A percentile compares a stretch with the other conserved stretches of the same genome.
Conservation (phyloP, 2,113 vertebrate species). For the Hystrix cristata region DNA sequence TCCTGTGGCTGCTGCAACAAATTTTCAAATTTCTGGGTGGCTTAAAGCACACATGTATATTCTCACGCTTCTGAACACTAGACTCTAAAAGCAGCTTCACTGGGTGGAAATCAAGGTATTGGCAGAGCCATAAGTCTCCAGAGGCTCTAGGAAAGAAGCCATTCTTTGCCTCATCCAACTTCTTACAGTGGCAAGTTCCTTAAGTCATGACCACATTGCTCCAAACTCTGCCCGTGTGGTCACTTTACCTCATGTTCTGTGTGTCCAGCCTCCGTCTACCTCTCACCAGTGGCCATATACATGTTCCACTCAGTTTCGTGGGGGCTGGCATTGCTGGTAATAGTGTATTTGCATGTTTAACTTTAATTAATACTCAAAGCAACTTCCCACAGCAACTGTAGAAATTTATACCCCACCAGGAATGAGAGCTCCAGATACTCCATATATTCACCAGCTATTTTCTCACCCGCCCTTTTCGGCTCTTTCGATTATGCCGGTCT, state of each 20-base stretch:
- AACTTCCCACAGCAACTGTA: background rate
- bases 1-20: background rate
- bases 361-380: background rate
- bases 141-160: background rate
- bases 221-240: background rate
- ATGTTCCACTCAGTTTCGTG: background rate
- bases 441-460: background rate
- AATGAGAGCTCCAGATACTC: background rate
- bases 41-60: background rate
- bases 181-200: background rate
- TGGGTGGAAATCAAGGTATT: background rate
- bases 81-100: background rate
- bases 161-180: background rate
- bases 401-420: background rate
- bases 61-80: background rate
- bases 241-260: background rate
- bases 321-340: background rate
- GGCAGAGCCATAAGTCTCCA: background rate
- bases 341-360: background rate
- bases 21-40: background rate
- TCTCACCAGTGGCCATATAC: background rate
- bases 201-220: background rate
- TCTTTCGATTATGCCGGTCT: background rate
- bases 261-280: background rate
- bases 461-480: background rate